phyloP scores from a whole-genome alignment of 2,888 invertebrate genomes.

The Arge pagana region DNA sequence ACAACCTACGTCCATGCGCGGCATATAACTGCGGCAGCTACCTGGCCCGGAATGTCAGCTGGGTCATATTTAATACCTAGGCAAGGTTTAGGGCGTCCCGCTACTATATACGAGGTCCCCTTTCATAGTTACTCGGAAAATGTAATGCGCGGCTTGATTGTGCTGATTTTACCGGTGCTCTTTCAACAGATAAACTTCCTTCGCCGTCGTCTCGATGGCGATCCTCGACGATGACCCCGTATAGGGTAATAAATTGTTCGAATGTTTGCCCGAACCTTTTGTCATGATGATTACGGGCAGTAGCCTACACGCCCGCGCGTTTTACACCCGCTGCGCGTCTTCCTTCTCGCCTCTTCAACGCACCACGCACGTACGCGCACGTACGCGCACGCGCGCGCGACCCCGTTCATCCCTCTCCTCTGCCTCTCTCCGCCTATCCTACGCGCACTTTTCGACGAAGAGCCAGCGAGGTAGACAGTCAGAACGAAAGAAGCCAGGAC shows the following conservation, averaged over 20 bases:
- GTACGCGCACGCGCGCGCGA: not conserved
- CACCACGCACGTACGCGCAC: not conserved
- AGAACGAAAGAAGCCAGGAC: conserved; percentile 27
- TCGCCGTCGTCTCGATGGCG: too few species aligned
- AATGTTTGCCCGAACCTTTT: conserved; percentile 52
- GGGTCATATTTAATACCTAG: not conserved
- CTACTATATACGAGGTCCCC: too few species aligned
- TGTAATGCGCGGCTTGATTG: too few species aligned
- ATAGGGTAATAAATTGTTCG: conserved; percentile 55
- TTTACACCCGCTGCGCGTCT: conserved; percentile 16
- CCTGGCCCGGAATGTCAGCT: not conserved
- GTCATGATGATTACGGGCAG: conserved; percentile 52
- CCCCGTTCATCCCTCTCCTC: not conserved
- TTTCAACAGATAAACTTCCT: too few species aligned
- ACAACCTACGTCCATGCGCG: too few species aligned
- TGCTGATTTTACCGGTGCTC: too few species aligned
- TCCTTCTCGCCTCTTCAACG: conserved; percentile 13
- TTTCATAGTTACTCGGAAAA: too few species aligned
- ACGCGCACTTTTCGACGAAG: too few species aligned
- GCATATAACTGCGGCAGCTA: too few species aligned
- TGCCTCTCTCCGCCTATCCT: too few species aligned
- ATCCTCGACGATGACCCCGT: conserved; percentile 24
- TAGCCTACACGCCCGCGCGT: conserved; percentile 33
- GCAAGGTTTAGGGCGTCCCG: conserved; percentile 17
- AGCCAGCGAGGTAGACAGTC: conserved; percentile 13